phyloP scores from a whole-genome alignment of 2,113 vertebrate species.

The Excalfactoria chinensis region DNA sequence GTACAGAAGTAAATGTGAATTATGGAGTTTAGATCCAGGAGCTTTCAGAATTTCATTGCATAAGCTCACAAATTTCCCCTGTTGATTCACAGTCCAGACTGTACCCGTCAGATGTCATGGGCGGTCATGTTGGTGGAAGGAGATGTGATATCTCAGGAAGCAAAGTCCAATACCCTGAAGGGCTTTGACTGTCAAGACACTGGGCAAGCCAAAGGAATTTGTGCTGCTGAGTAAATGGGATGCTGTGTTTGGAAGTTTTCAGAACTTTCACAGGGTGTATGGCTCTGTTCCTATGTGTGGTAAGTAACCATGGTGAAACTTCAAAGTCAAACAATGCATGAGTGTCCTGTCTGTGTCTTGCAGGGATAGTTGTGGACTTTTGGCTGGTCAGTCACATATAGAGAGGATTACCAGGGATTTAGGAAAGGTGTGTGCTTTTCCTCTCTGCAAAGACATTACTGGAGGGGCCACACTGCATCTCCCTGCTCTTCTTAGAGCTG shows the following conservation, averaged over 20 bases:
- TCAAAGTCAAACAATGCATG: fast-evolving
- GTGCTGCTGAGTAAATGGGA: neutral
- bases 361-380: neutral
- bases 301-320: neutral
- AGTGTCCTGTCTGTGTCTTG: fast-evolving
- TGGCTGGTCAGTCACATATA: neutral
- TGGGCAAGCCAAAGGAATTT: neutral
- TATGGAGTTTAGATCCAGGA: neutral
- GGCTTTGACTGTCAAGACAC: constrained; percentile 33
- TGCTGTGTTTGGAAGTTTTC: neutral
- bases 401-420: neutral
- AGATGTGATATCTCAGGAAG: constrained; percentile 46
- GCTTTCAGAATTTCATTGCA: constrained; percentile 15
- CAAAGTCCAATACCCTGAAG: constrained; percentile 52
- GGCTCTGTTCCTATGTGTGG: neutral
- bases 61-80: constrained; percentile 22
- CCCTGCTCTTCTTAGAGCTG: neutral
- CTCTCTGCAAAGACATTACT: neutral
- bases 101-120: constrained; percentile 2
- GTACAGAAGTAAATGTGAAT: neutral
- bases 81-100: constrained; percentile 25
- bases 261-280: neutral
- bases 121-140: constrained; percentile 59
- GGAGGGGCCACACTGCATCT: fast-evolving
- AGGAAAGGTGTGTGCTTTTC: neutral